phyloP scores from a whole-genome alignment of 2,113 vertebrate genomes.

The Notiomystis cincta region DNA sequence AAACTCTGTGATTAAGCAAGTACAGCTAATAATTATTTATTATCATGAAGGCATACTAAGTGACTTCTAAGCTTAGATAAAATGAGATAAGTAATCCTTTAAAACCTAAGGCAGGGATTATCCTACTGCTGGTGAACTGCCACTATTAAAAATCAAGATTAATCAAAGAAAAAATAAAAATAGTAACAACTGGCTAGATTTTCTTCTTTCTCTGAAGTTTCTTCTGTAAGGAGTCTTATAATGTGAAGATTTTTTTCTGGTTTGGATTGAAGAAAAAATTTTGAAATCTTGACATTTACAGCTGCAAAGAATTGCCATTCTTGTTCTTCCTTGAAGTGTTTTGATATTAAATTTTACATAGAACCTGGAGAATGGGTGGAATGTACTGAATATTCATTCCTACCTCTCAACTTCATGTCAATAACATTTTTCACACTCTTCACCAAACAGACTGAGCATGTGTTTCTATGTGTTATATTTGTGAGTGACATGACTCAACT shows the following conservation, averaged over 20 bases:
- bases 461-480: background rate
- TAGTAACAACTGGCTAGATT: background rate
- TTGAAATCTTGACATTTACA: background rate
- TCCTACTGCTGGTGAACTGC: background rate
- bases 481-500: background rate
- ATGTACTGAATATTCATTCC: background rate
- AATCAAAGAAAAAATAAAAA: background rate
- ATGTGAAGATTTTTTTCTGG: background rate
- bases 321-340: background rate
- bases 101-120: conserved; percentile 17
- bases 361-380: background rate
- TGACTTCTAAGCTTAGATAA: background rate
- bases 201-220: background rate
- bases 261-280: background rate
- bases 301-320: background rate
- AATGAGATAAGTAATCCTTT: background rate
- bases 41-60: background rate
- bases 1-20: conserved; percentile 13
- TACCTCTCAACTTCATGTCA: background rate
- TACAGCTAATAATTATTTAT: conserved; percentile 20
- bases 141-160: background rate
- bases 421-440: background rate
- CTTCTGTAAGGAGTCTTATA: background rate
- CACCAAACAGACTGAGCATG: background rate
- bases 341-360: background rate